These are phyloP conservation scores for Lycaon pictus DNA, from an alignment of 2,113 vertebrate species.

Conservation along the genomic window DNA sequence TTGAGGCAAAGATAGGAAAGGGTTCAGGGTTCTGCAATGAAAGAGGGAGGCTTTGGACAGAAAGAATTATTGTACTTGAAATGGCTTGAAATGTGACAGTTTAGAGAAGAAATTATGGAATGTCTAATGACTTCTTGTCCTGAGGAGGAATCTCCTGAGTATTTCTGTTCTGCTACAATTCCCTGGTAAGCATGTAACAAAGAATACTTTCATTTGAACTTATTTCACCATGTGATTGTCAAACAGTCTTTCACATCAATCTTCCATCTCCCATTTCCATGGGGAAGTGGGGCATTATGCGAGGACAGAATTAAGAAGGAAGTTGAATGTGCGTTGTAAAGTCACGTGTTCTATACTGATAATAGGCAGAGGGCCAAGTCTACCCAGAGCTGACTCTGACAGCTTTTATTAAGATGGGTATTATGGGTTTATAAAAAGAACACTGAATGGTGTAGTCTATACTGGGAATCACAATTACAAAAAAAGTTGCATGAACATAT, in stretches of 20 bases:
- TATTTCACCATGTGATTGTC: neutral
- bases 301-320: neutral
- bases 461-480: neutral
- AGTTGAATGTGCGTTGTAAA: neutral
- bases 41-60: neutral
- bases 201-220: neutral
- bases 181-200: neutral
- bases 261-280: neutral
- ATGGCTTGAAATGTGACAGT: neutral
- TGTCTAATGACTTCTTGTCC: neutral
- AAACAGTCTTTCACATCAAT: neutral
- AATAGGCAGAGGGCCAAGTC: neutral
- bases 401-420: neutral
- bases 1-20: neutral
- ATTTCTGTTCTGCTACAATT: conserved; percentile 21
- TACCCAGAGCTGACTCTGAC: neutral
- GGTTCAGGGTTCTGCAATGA: neutral
- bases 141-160: neutral
- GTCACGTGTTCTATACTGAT: neutral
- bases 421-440: neutral
- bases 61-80: neutral
- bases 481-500: neutral
- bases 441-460: neutral
- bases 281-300: neutral
- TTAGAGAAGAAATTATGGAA: neutral